phyloP scores from a whole-genome alignment of 2,797 vertebrate species.

The Gymnoscopelus microlampas region DNA sequence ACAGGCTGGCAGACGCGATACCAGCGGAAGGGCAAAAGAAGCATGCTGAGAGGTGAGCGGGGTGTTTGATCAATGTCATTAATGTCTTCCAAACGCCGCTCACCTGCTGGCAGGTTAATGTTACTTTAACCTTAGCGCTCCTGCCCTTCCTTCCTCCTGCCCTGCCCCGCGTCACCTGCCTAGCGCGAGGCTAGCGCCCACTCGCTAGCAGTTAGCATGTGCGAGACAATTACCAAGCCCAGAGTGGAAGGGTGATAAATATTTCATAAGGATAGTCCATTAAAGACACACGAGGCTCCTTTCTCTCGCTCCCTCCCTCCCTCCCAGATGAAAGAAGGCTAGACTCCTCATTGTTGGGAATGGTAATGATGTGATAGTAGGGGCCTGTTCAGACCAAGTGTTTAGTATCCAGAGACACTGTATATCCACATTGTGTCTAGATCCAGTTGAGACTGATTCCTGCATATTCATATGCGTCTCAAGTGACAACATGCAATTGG shows the following conservation, averaged over 20 bases:
- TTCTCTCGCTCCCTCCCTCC: neutral
- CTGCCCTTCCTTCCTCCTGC: constrained; percentile 6
- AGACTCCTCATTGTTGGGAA: constrained; percentile 37
- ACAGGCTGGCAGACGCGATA: neutral
- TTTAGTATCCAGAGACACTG: too few relatives aligned
- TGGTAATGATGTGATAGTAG: constrained; percentile 44
- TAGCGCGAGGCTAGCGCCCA: neutral
- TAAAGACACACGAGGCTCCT: constrained; percentile 49
- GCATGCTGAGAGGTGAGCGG: neutral
- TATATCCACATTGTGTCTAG: too few relatives aligned
- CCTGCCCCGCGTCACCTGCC: neutral
- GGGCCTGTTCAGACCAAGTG: neutral
- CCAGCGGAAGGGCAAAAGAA: neutral
- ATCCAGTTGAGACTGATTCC: too few relatives aligned
- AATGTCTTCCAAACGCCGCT: constrained; percentile 47
- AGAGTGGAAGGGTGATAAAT: constrained; percentile 55
- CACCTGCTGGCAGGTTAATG: constrained; percentile 55
- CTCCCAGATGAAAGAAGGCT: constrained; percentile 50
- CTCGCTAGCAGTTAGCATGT: constrained; percentile 22
- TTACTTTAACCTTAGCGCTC: constrained; percentile 48
- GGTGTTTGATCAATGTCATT: constrained; percentile 44
- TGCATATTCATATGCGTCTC: constrained; percentile 10
- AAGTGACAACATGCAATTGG: neutral
- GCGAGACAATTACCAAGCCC: constrained; percentile 53
- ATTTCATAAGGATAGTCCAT: constrained; percentile 62